Evolutionary conservation across 2,797 vertebrate species (phyloP).

Genomic region (Paedocypris micromegethes): DNA sequence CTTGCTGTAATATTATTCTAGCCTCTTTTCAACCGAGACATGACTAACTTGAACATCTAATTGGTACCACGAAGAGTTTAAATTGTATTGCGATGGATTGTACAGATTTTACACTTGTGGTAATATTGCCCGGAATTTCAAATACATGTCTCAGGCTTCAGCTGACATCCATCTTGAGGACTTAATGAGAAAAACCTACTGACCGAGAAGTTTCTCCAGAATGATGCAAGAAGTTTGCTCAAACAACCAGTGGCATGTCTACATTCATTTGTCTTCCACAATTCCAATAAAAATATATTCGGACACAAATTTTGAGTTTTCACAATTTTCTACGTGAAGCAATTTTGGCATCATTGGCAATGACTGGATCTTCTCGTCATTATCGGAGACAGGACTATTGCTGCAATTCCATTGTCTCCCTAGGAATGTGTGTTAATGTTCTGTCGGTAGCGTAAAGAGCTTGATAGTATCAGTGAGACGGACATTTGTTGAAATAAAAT

Average conservation of each 20-base stretch:
- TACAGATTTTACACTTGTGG: conserved; percentile 19
- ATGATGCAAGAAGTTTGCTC: background rate
- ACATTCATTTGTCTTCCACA: too few species aligned
- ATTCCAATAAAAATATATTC: too few species aligned
- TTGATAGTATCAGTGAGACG: too few species aligned
- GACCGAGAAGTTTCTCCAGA: background rate
- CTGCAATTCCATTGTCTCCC: too few species aligned
- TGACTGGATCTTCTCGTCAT: too few species aligned
- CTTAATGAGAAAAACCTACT: conserved; percentile 4
- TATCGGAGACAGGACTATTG: too few species aligned
- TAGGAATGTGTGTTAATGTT: too few species aligned
- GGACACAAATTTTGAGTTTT: too few species aligned
- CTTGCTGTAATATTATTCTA: background rate
- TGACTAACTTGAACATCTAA: conserved; percentile 24
- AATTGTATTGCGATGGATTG: background rate
- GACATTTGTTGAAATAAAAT: too few species aligned
- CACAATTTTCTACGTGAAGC: too few species aligned
- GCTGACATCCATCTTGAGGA: background rate
- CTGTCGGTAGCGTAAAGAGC: too few species aligned
- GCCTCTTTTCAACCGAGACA: conserved; percentile 9
- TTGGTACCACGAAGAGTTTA: conserved; percentile 18
- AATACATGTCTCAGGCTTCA: background rate
- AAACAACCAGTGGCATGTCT: background rate
- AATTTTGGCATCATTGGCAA: too few species aligned
- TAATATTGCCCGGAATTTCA: conserved; percentile 4